Evolutionary conservation across 2,888 invertebrate species (phyloP).

Genomic region (Flabesymbios commensalis): DNA sequence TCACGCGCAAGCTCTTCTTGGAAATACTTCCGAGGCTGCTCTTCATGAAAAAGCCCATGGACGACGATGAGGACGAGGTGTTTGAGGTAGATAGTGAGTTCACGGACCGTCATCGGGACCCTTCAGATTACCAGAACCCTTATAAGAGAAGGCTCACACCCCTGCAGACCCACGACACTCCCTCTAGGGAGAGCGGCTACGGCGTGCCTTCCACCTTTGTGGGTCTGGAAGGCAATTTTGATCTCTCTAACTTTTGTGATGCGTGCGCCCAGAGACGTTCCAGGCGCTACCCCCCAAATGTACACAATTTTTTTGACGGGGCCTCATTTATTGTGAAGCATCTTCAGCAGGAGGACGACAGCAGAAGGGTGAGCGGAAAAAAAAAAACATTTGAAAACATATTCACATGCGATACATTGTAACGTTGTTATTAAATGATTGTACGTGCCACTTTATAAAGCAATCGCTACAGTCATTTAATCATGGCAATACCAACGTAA

Average conservation of each 20-base stretch:
- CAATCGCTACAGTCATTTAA: no score
- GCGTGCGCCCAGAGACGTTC: constrained; percentile 53
- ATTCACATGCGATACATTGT: no score
- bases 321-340: constrained; percentile 95
- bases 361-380: constrained; percentile 89
- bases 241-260: constrained; percentile 20
- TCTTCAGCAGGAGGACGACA: constrained; percentile 91
- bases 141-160: constrained; percentile 23
- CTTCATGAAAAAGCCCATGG: constrained; percentile 81
- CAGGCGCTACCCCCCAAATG: constrained; percentile 67
- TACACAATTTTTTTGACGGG: constrained; percentile 83
- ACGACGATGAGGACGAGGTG: constrained; percentile 4
- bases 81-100: constrained; percentile 13
- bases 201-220: no score
- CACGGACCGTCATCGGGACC: constrained; percentile 21
- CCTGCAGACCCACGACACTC: constrained; percentile 6
- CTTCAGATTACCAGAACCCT: constrained; percentile 26
- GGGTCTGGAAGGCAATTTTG: no score
- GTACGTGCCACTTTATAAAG: no score
- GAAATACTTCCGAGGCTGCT: constrained; percentile 89
- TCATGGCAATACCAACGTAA: no score
- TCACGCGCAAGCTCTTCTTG: constrained; percentile 93
- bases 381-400: no score
- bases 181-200: no score
- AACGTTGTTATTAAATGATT: no score